Base-by-base conservation (phyloP, 2,888 invertebrate species). In the Aspidiotus destructor region DNA sequence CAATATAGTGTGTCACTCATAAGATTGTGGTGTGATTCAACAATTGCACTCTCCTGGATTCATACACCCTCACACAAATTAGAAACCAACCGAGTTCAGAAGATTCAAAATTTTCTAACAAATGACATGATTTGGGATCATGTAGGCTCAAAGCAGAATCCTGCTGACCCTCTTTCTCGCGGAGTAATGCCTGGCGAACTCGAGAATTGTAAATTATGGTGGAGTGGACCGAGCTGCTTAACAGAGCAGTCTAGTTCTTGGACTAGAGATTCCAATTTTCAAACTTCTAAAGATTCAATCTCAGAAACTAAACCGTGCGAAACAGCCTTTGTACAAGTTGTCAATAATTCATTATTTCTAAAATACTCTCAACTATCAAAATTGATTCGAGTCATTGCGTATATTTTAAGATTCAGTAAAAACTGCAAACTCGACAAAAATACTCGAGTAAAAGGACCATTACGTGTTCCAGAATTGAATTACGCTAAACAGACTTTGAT, bases 51-150 rank as follows among this genome's bases (percentile, higher is more conserved):
- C n/a, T n/a, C n/a, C n/a, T n/a, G n/a, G n/a, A n/a, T n/a, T n/a
- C n/a, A n/a, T n/a, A n/a, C n/a, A n/a, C n/a, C n/a, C n/a, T n/a
- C n/a, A n/a, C n/a, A n/a, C n/a, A n/a, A n/a, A n/a, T n/a, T n/a
- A n/a, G n/a, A n/a, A n/a, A n/a, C 72, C 1, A 70, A 74, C 68
- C 61, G 72, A 7, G 71, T 73, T 0, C 13, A 70, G 0, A 71
- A 73, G 13, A 73, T 75, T 8, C 73, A 73, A 58, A 60, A 68
- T 2, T n/a, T n/a, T n/a, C 13, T 69, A 9, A 64, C 69, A 8
- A 28, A 69, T 0, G 11, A 61, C 28, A 61, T 11, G 2, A 48
- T 72, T n/a, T 70, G 70, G 70, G 48, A 54, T 7, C 55, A 70
- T 48, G 60, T 67, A 7, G 9, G 54, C 11, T 41, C 62, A 1